phyloP scores from a whole-genome alignment of 2,888 invertebrate species.

The Lacanobia oleracea region DNA sequence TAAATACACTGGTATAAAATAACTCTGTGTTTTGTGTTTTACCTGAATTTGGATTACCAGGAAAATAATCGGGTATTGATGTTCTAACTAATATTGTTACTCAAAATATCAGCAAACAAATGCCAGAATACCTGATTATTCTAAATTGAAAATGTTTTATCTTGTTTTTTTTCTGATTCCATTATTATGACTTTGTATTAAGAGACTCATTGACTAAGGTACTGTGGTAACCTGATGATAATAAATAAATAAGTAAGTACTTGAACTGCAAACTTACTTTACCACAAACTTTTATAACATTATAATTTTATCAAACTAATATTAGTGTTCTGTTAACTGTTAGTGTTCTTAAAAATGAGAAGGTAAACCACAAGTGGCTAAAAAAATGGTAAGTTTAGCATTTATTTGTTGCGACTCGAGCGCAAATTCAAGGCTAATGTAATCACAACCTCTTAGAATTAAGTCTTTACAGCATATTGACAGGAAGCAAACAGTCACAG shows the following conservation, averaged over 20 bases:
- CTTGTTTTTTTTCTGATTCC: neutral
- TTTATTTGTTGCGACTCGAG: slow-evolving; percentile 16
- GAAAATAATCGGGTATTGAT: neutral
- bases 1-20: neutral
- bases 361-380: slow-evolving; percentile 3
- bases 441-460: slow-evolving; percentile 24
- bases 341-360: slow-evolving; percentile 4
- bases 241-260: neutral
- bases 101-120: neutral
- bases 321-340: too few relatives aligned
- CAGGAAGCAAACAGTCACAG: slow-evolving; percentile 58
- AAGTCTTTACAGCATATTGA: slow-evolving; percentile 16
- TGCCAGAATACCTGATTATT: neutral
- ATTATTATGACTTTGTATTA: neutral
- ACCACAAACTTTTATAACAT: neutral
- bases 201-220: neutral
- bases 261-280: neutral
- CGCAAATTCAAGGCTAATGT: slow-evolving; percentile 40
- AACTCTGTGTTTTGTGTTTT: neutral
- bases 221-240: neutral
- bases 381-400: too few relatives aligned
- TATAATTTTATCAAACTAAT: neutral
- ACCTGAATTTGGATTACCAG: neutral
- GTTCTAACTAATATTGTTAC: neutral
- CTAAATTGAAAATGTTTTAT: neutral